These are phyloP conservation scores for Poeciliopsis gracilis DNA, from an alignment of 2,797 vertebrate genomes.

Conservation along the genomic window DNA sequence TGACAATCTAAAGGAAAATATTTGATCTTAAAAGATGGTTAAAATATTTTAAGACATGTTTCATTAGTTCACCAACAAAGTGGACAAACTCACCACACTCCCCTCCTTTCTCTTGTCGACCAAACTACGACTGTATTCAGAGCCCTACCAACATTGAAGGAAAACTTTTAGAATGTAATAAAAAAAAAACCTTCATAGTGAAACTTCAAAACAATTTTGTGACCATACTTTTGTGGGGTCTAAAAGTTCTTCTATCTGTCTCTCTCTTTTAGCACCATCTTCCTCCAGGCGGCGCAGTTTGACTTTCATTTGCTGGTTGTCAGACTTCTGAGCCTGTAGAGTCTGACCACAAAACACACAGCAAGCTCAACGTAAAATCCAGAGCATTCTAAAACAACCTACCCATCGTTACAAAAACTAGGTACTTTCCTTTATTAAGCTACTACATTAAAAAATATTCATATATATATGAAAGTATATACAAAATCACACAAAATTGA, in stretches of 20 bases:
- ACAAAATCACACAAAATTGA: no score
- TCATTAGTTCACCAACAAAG: background rate
- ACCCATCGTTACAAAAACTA: background rate
- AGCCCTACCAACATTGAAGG: conserved; percentile 71
- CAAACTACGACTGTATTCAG: conserved; percentile 84
- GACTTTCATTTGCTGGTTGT: conserved; percentile 86
- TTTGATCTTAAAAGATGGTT: conserved; percentile 1
- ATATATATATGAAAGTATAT: no score
- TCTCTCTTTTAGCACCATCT: conserved; percentile 88
- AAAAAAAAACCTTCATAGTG: background rate
- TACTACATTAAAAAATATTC: no score
- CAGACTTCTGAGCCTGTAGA: conserved; percentile 86
- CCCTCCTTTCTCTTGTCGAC: conserved; percentile 85
- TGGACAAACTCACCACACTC: conserved; percentile 83
- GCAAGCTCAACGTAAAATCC: background rate
- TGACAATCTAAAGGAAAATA: conserved; percentile 80
- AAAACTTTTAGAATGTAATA: background rate
- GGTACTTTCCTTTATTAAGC: background rate
- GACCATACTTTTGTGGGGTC: conserved; percentile 83
- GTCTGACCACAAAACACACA: conserved; percentile 53
- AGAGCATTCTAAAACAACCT: background rate
- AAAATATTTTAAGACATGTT: background rate
- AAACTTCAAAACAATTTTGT: background rate
- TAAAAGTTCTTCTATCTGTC: conserved; percentile 91
- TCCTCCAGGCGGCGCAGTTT: conserved; percentile 90